Conservation (phyloP, 2,888 invertebrate genomes). For the Mesorhabditis belari region DNA sequence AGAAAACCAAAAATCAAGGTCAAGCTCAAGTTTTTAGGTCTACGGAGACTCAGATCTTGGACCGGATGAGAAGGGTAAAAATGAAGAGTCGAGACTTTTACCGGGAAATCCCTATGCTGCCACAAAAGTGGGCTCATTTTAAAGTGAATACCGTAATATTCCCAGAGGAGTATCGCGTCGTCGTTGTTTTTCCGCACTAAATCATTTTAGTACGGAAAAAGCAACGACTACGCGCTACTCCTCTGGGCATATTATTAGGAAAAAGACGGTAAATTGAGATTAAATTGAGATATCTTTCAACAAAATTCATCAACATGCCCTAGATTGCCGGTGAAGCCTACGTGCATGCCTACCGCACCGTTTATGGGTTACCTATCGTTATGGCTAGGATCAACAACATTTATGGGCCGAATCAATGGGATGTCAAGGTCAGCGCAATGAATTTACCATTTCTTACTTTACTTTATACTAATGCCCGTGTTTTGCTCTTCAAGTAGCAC, state of each 20-base stretch:
- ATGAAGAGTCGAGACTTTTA: constrained; percentile 30
- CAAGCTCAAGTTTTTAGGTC: constrained; percentile 19
- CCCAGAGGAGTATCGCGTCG: too few species aligned
- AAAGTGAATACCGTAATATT: too few species aligned
- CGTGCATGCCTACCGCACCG: constrained; percentile 34
- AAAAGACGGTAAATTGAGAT: too few species aligned
- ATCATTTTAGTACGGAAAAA: too few species aligned
- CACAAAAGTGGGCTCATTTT: constrained; percentile 29
- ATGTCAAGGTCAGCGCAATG: constrained; percentile 35
- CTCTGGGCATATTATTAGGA: too few species aligned
- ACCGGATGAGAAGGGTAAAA: constrained; percentile 39
- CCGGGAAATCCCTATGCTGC: constrained; percentile 52
- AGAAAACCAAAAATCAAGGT: not conserved
- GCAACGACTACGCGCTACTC: too few species aligned
- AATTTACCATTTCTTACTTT: too few species aligned
- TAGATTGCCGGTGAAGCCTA: constrained; percentile 47
- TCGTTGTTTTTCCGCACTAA: too few species aligned
- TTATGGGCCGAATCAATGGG: constrained; percentile 52
- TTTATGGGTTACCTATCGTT: constrained; percentile 41
- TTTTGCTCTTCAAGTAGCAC: too few species aligned
- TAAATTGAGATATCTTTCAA: too few species aligned
- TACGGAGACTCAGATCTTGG: constrained; percentile 49
- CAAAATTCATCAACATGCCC: not conserved
- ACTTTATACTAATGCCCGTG: too few species aligned
- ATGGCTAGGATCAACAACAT: constrained; percentile 51